Evolutionary conservation across 1,140 invertebrate species (phyloP).

Genomic region (Bombus superbus): DNA sequence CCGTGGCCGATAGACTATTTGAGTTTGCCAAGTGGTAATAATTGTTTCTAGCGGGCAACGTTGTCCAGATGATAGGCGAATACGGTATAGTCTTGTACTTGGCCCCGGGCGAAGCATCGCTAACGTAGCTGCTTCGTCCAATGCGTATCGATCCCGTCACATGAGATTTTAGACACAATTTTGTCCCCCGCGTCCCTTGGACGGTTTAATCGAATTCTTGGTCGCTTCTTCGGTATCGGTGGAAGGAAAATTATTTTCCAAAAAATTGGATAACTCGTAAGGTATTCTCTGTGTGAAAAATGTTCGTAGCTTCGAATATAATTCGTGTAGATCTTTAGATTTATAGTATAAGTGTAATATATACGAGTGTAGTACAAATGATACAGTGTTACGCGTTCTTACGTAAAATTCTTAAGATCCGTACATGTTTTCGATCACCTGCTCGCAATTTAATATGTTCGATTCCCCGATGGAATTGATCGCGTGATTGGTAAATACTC

Average conservation of each 20-base stretch:
- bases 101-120: not conserved
- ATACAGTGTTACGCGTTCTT: too few relatives aligned
- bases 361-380: too few relatives aligned
- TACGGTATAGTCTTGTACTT: not conserved
- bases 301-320: too few relatives aligned
- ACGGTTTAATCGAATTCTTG: too few relatives aligned
- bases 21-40: constrained; percentile 66
- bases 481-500: not conserved
- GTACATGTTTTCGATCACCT: not conserved
- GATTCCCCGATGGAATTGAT: not conserved
- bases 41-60: constrained; percentile 49
- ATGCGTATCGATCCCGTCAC: not conserved
- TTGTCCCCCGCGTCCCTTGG: not conserved
- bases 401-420: not conserved
- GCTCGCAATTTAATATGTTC: not conserved
- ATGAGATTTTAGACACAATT: not conserved
- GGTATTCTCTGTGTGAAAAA: too few relatives aligned
- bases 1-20: constrained; percentile 26
- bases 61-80: not conserved
- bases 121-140: not conserved
- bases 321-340: too few relatives aligned
- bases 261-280: too few relatives aligned
- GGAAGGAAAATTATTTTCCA: too few relatives aligned
- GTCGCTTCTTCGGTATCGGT: too few relatives aligned
- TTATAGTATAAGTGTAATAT: too few relatives aligned